These are phyloP conservation scores for Isurus oxyrinchus DNA, from an alignment of 2,113 vertebrate genomes.

Conservation along the genomic window DNA sequence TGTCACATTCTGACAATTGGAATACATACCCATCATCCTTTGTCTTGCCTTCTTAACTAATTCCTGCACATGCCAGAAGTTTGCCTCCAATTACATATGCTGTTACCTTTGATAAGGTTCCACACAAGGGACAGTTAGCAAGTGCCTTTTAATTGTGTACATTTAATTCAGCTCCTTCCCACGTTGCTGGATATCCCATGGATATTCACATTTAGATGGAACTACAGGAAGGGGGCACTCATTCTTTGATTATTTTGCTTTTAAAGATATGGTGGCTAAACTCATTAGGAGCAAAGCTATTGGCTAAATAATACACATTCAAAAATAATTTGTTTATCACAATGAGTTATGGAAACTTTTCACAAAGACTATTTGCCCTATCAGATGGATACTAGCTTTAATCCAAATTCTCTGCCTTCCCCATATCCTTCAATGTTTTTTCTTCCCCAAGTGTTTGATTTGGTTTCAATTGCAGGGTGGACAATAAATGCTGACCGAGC, in stretches of 20 bases:
- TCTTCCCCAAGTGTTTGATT: background rate
- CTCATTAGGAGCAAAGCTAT: background rate
- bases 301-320: background rate
- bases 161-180: background rate
- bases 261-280: background rate
- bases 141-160: background rate
- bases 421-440: background rate
- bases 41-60: no score
- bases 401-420: background rate
- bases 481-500: no score
- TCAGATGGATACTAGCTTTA: background rate
- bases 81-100: no score
- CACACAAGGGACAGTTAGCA: background rate
- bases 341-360: background rate
- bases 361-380: background rate
- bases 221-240: background rate
- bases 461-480: background rate
- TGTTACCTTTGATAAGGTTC: background rate
- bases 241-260: background rate
- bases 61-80: no score
- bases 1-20: no score
- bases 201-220: background rate
- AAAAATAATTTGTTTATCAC: background rate
- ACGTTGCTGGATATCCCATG: background rate
- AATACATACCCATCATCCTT: no score